These are phyloP conservation scores for Myotis brandtii DNA, from an alignment of 2,113 vertebrate species.

Conservation along the genomic window DNA sequence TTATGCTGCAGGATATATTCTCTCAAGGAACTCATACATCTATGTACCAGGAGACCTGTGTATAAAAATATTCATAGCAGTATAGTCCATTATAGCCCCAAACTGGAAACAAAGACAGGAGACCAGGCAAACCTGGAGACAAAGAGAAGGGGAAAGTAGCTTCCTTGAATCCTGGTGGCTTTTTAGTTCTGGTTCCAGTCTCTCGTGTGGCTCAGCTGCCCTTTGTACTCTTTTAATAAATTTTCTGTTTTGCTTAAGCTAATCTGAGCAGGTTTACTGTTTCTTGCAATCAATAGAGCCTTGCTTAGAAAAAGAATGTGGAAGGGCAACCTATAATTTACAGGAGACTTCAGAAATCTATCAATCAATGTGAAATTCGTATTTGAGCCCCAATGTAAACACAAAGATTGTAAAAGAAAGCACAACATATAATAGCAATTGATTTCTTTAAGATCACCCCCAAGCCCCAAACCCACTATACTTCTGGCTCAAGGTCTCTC, in stretches of 20 bases:
- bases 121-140: background rate
- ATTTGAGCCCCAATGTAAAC: background rate
- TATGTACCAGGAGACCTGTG: background rate
- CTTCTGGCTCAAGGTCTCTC: background rate
- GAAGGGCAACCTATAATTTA: background rate
- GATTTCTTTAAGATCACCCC: background rate
- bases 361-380: background rate
- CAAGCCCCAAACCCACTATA: background rate
- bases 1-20: background rate
- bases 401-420: background rate
- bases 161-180: background rate
- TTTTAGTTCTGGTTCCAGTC: background rate
- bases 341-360: background rate
- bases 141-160: background rate
- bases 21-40: background rate
- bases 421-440: background rate
- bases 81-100: background rate
- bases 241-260: constrained; percentile 11
- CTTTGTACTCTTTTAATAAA: background rate
- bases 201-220: background rate
- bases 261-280: background rate
- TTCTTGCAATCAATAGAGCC: background rate
- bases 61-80: background rate
- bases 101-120: background rate
- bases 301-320: background rate